Evolutionary conservation across 2,888 invertebrate species (phyloP), one percentile per base, ranked within the genome.

Genomic region (Athalia circularis): DNA sequence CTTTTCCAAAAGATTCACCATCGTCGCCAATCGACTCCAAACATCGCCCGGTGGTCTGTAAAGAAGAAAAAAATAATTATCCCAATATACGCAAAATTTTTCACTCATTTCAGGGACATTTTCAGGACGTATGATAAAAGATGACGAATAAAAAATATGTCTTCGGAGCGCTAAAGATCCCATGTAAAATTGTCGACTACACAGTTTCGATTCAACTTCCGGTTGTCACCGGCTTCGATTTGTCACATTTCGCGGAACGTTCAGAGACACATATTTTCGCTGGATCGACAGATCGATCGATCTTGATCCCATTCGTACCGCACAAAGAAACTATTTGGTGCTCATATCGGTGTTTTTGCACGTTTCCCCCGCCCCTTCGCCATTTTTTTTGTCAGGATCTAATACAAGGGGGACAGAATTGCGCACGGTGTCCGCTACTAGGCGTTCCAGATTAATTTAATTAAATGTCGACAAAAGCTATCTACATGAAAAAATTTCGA

Each of bases 21-120:
- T 92, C 80, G 93, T 93, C 65, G 96, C 96, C 79, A 96, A 91
- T 88, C 95, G 93, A 86, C 93, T 93, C 96, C 96, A 97, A 9
- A 95, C 94, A 90, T 96, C 96, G 83, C 93, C 94, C 80, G 94
- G 92, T 81, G 93, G 92, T 85, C 95, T 95, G 90, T 62, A 90
- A 88, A 81, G 81, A 82, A 82, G 82, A 77, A 80, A 13, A 13
- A 57, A 72, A 79, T 77, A 77, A 47, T 48, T 13, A 1, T 29
- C 2, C 0, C 29, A 29, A 29, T 29, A 29, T 29, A 29, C 2
- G 29, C 29, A 29, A 29, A 29, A 29, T 29, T 29, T 29, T 29
- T 1, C 29, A 29, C 29, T 29, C 29, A 62, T 62, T 62, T 11
- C 4, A n/a, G 54, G 54, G 54, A 11, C 54, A 54, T 29, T 29